Evolutionary conservation across 64 coral and sea anemone species (phyloP), one percentile per base, ranked within the genome.

Genomic region (Pocillopora verrucosa): DNA sequence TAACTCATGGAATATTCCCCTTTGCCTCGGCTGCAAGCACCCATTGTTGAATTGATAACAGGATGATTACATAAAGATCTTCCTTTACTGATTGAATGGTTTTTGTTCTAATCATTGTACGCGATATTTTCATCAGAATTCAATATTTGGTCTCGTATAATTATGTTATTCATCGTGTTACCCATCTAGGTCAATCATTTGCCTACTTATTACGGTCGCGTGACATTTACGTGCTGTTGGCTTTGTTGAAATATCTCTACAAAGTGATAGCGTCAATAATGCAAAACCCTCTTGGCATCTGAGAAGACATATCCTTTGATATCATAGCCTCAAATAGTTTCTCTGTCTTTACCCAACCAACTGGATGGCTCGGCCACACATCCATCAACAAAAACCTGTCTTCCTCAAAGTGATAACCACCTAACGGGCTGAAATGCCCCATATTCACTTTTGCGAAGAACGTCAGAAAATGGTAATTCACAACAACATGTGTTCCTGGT

Each of bases 381-480:
- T 93, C 92, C 19, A 93, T 61, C 14, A 93, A 37, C 17, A 93
- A 51, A 74, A 93, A 88, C 41, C 60, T 81, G 75, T 93, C 92
- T 60, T 93, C 87, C 24, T 68, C 30, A 12, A 59, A 10, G 78
- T 93, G 59, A 11, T 89, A 84, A 13, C 92, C 92, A 17, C 92
- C 92, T 10, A 93, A 16, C 5, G 92, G 92, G 37, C 92, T 93
- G 37, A 89, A 89, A 63, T 93, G 92, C 24, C 92, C 92, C 45
- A 69, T 59, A 37, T 65, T 56, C 17, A 45, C 36, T 63, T 59
- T 16, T 35, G 64, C 56, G 20, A 74, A 80, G 56, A 86, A 76
- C 61, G 16, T 82, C 78, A 37, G 73, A 58, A 91, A 35, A 24
- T 19, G 22, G 30, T 86, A 91, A 86, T 91, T 91, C 26, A 85